phyloP scores from a whole-genome alignment of 2,888 invertebrate genomes.

The Meandrusa payeni region DNA sequence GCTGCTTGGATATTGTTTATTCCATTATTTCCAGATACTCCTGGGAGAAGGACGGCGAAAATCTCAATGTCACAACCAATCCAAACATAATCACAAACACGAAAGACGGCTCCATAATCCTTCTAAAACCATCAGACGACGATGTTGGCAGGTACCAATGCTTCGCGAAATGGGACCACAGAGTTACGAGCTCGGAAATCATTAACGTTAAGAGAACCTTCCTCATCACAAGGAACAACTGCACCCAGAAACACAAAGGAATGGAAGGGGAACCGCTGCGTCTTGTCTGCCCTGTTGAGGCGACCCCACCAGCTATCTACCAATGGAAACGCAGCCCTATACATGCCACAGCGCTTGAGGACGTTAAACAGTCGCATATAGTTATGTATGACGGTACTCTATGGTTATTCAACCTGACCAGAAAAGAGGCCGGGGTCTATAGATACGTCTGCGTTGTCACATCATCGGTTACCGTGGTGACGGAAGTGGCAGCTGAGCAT shows the following conservation, averaged over 20 bases:
- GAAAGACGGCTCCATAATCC: constrained; percentile 48
- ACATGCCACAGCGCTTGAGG: constrained; percentile 35
- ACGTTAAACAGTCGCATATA: constrained; percentile 41
- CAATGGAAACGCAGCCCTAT: constrained; percentile 47
- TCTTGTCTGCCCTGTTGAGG: constrained; percentile 48
- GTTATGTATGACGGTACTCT: constrained; percentile 52
- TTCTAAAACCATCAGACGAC: constrained; percentile 43
- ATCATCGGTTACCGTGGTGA: constrained; percentile 43
- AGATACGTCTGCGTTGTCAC: constrained; percentile 57
- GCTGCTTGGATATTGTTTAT: too few species aligned
- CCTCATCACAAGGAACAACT: constrained; percentile 37
- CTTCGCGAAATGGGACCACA: constrained; percentile 43
- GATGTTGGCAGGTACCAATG: constrained; percentile 59
- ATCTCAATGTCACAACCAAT: constrained; percentile 34
- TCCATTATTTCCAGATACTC: constrained; percentile 55
- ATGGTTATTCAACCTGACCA: constrained; percentile 55
- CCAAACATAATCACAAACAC: constrained; percentile 38
- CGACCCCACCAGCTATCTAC: constrained; percentile 54
- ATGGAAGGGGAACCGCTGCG: constrained; percentile 52
- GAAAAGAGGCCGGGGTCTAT: constrained; percentile 40
- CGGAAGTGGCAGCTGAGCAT: constrained; percentile 51
- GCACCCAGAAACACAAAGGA: constrained; percentile 42
- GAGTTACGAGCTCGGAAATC: constrained; percentile 45
- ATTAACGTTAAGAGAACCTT: constrained; percentile 45
- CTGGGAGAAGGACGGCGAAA: constrained; percentile 52